Conservation (phyloP, 1,140 invertebrate genomes). For the Thaumetopoea pityocampa region DNA sequence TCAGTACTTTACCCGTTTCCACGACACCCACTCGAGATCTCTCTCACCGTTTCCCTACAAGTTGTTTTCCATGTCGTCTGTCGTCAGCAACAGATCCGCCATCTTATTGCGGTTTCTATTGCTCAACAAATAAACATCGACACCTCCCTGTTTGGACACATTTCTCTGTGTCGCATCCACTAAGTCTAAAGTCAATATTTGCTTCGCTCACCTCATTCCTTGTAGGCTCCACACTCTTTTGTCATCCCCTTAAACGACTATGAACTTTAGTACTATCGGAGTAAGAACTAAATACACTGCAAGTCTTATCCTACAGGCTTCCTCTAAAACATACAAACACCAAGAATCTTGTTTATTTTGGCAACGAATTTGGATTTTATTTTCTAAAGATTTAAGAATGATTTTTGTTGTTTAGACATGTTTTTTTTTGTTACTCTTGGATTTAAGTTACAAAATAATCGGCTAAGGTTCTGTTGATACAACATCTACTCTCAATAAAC, state of each 20-base stretch:
- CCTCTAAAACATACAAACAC: conserved; percentile 23
- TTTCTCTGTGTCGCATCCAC: conserved; percentile 49
- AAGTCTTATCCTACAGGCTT: conserved; percentile 5
- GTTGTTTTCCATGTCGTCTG: conserved; percentile 3
- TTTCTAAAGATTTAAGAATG: conserved; percentile 14
- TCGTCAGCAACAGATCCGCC: conserved; percentile 17
- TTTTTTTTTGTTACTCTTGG: conserved; percentile 15
- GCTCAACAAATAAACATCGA: conserved; percentile 54
- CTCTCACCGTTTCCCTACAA: conserved; percentile 2
- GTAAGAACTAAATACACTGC: neutral
- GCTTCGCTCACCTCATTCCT: conserved; percentile 54
- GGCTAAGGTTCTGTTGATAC: too few relatives aligned
- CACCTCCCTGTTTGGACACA: conserved; percentile 53
- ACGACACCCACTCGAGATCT: conserved; percentile 6
- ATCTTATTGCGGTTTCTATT: conserved; percentile 43
- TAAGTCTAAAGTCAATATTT: conserved; percentile 63
- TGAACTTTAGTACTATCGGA: neutral
- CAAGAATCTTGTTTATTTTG: conserved; percentile 23
- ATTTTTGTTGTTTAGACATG: conserved; percentile 15
- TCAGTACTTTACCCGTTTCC: too few relatives aligned
- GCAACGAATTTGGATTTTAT: conserved; percentile 21
- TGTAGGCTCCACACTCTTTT: conserved; percentile 18
- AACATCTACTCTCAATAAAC: too few relatives aligned
- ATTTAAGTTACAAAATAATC: conserved; percentile 15
- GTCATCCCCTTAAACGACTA: neutral